A percentile compares a stretch with the other conserved stretches of the same genome.
These are phyloP conservation scores for Agrotis exclamationis DNA, from an alignment of 2,888 invertebrate species.

Conservation along the genomic window DNA sequence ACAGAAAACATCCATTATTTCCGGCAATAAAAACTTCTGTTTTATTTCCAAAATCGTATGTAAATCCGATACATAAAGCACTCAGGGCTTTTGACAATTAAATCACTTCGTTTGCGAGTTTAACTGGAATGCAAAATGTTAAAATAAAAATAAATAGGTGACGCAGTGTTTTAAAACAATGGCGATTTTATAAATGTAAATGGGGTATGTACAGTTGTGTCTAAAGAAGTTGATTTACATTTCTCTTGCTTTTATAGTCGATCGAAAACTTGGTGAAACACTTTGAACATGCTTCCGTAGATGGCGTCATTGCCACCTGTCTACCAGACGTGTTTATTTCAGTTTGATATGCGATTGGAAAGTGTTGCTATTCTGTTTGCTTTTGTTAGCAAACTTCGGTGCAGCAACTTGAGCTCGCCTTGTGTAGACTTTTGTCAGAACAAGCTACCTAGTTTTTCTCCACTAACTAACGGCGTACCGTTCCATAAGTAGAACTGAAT, in stretches of 20 bases:
- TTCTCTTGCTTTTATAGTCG: neutral
- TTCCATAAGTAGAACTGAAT: no score
- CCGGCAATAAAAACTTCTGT: constrained; percentile 1
- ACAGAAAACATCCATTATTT: neutral
- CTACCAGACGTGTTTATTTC: no score
- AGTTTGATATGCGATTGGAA: no score
- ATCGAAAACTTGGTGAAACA: no score
- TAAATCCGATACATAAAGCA: constrained; percentile 26
- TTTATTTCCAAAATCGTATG: constrained; percentile 8
- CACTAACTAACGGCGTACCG: no score
- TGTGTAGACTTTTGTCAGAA: no score
- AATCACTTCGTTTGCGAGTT: constrained; percentile 32
- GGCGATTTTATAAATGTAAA: constrained; percentile 2
- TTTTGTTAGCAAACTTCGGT: no score
- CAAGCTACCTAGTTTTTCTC: no score
- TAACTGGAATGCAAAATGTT: constrained; percentile 10
- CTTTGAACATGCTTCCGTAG: neutral
- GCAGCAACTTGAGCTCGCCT: no score
- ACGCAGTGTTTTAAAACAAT: neutral
- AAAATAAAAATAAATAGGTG: constrained; percentile 7
- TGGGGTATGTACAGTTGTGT: neutral
- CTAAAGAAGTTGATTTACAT: neutral
- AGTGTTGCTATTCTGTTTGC: no score
- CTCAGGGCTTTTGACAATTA: constrained; percentile 28
- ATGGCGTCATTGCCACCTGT: neutral